Evolutionary conservation across 1,140 invertebrate species (phyloP), one percentile per base, ranked within the genome.

Genomic region (Meloidogyne exigua): DNA sequence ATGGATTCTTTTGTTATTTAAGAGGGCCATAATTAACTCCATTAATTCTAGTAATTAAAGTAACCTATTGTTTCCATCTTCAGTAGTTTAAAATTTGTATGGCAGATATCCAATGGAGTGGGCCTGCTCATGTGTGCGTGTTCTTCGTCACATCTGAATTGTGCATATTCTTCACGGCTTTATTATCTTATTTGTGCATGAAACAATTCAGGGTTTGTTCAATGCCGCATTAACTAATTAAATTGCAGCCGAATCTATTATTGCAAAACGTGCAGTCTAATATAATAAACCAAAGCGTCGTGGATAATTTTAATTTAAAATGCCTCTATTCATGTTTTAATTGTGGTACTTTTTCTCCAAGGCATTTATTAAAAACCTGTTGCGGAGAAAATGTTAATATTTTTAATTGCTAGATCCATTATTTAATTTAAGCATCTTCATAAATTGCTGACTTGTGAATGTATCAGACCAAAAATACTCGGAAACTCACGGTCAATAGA

Each of bases 371-470:
- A 9, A 68, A 68, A 25, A n/a, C n/a, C 15, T 25, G 21, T 21
- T 68, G 21, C 66, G 21, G 21, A 25, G 18, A 32, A 23, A 23
- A n/a, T 1, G 49, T 57, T n/a, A 57, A 57, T n/a, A 57, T n/a
- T 18, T 67, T 67, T 39, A 18, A 5, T 3, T 67, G 18, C 13
- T 18, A 67, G n/a, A 10, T 9, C 7, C 13, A 67, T 36, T n/a
- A 32, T 18, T 32, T 42, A 23, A 25, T 36, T 68, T 68, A 5
- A 42, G 66, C 23, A 32, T 5, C 4, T 68, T 68, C n/a, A 68
- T 18, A 68, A 68, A 68, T 68, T 25, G n/a, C 10, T 68, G 15
- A 9, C 66, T 18, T 68, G 66, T 25, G 66, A 68, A 68, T 68
- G 66, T 23, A 36, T 68, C 7, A 18, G 66, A 68, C 28, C 66